Conservation (phyloP, 1,140 invertebrate species). For the Metopolophium dirhodum region DNA sequence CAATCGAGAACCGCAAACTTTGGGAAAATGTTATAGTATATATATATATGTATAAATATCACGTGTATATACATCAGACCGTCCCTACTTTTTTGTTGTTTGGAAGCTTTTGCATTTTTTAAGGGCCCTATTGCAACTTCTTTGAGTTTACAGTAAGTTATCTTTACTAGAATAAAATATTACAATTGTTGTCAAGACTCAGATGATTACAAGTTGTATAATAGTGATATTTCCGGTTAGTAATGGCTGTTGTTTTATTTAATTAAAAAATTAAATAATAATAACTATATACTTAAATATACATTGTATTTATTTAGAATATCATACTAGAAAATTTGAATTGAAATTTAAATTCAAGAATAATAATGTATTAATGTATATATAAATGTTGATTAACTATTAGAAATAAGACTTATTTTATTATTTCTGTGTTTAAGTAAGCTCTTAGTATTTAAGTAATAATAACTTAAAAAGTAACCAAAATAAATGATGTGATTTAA, state of each 20-base stretch:
- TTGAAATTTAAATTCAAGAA: background rate
- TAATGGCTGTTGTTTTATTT: background rate
- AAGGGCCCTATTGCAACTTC: background rate
- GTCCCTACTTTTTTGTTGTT: background rate
- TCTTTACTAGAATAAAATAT: background rate
- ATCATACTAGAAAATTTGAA: background rate
- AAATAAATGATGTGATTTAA: background rate
- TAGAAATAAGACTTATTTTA: background rate
- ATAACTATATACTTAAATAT: background rate
- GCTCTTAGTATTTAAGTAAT: background rate
- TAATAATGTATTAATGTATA: background rate
- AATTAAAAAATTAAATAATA: background rate
- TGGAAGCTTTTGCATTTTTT: background rate
- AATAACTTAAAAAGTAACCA: background rate
- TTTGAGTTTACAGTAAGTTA: background rate
- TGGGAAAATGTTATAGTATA: background rate
- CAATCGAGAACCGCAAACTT: background rate
- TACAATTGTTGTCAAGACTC: background rate
- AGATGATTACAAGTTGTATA: background rate
- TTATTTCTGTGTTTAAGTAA: background rate
- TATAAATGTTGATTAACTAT: background rate
- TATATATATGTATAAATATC: background rate
- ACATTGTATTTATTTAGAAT: background rate
- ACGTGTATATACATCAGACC: background rate
- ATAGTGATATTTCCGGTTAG: background rate